Base-by-base conservation (phyloP, 2,888 invertebrate species). In the Erannis defoliaria region DNA sequence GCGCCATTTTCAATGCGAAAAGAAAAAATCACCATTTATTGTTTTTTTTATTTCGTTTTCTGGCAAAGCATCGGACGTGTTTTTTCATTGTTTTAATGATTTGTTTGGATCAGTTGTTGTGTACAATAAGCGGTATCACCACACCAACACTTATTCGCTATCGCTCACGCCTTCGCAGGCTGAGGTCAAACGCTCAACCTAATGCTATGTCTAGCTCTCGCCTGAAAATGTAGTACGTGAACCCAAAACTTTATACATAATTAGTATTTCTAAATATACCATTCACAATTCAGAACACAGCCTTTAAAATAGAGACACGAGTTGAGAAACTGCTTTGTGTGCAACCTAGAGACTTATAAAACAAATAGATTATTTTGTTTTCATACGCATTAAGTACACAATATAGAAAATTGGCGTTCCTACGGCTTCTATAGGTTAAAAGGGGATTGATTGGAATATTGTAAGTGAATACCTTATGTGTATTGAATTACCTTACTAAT, bases 401-500 rank as follows among this genome's bases (percentile, higher is more conserved):
- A 43, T 37, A 18, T 33, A 50, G 33, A 55, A 62, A 54, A 50
- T 46, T 51, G 33, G 12, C 33, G 29, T 61, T 51, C 33, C 26
- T 55, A 55, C 10, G 61, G 51, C 51, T 61, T 57, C 56, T 42
- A 42, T 46, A 42, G 42, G 53, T 62, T 55, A 48, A 62, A 56
- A 56, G 42, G 56, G 48, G 46, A 53, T 51, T 62, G 62, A 62
- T 62, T 62, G 46, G 45, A 46, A 62, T 62, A 62, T 51, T 51
- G 43, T 55, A 56, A 56, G 55, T 48, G 53, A 62, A 62, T 57
- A 56, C 51, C 49, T 55, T 38, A 56, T 55, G 46, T 26, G 37
- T 63, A 63, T 62, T 55, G 50, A 56, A 58, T 62, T 55, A 55
- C 62, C 53, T 37, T 56, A 57, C 56, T 62, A 54, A 62, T 62